phyloP scores from a whole-genome alignment of 35 echinoderm and acorn worm species.

The Apostichopus parvimensis region DNA sequence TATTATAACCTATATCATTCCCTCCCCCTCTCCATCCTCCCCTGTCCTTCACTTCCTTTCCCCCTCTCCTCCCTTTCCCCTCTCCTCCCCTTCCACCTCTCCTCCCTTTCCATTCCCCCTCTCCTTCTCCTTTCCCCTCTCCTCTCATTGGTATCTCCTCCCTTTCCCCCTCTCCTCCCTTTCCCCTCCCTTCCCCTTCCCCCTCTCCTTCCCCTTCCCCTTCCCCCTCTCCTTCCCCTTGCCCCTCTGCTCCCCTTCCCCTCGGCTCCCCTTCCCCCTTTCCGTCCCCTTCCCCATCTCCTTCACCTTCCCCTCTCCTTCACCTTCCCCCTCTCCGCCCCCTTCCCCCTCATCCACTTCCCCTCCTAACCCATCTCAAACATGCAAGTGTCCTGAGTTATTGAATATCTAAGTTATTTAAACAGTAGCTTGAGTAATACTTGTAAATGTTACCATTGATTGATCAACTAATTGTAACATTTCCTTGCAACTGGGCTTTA shows the following conservation, averaged over 20 bases:
- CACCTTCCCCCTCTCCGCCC: background rate
- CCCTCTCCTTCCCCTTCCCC: background rate
- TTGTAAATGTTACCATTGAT: no score
- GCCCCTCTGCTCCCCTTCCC: background rate
- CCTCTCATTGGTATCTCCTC: background rate
- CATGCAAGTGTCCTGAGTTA: no score
- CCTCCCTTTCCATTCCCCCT: background rate
- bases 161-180: background rate
- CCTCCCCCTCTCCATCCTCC: background rate
- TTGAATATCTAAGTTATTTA: no score
- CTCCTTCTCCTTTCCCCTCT: background rate
- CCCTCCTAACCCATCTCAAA: no score
- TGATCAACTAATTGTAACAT: no score
- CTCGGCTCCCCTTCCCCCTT: no score
- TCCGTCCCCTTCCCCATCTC: background rate
- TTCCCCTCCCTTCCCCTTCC: background rate
- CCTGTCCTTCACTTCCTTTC: background rate
- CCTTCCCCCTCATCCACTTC: no score
- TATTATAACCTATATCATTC: background rate
- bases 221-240: slow-evolving; percentile 5
- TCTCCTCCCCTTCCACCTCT: background rate
- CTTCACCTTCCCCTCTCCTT: background rate
- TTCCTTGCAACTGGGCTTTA: no score
- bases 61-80: background rate
- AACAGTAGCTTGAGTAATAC: no score